Evolutionary conservation across 2,888 invertebrate species (phyloP).

Genomic region (Caenorhabditis auriculariae): DNA sequence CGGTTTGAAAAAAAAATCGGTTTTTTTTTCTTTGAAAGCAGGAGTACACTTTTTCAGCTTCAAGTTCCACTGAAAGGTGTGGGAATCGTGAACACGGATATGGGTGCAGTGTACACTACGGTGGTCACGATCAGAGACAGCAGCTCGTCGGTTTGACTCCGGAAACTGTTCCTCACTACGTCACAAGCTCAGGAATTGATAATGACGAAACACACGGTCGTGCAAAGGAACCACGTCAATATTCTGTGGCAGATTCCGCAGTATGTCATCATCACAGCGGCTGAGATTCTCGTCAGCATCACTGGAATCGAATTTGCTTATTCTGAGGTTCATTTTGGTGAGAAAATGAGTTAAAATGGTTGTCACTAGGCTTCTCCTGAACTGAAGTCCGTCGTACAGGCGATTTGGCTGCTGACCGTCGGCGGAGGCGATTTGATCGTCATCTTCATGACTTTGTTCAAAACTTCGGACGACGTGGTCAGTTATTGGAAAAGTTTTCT

Average conservation of each 20-base stretch:
- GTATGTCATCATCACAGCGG: slow-evolving; percentile 65
- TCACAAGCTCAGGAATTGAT: slow-evolving; percentile 5
- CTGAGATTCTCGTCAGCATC: slow-evolving; percentile 66
- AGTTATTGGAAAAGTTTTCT: no score
- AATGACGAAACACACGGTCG: slow-evolving; percentile 19
- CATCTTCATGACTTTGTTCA: slow-evolving; percentile 69
- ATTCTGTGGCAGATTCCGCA: slow-evolving; percentile 64
- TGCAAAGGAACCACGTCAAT: slow-evolving; percentile 32
- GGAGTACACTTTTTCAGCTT: not conserved
- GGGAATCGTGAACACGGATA: not conserved
- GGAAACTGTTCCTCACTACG: no score
- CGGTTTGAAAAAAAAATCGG: no score
- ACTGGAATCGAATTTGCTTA: slow-evolving; percentile 65
- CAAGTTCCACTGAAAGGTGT: not conserved
- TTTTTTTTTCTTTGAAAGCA: not conserved
- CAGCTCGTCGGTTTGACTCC: no score
- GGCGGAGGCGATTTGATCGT: slow-evolving; percentile 91
- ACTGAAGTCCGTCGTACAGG: slow-evolving; percentile 91
- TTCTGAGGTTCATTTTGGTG: slow-evolving; percentile 12
- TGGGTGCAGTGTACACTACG: slow-evolving; percentile 26
- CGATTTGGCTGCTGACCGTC: slow-evolving; percentile 85
- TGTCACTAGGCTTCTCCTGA: slow-evolving; percentile 74
- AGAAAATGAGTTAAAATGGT: not conserved
- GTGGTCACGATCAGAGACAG: no score
- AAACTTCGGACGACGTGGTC: slow-evolving; percentile 35